Evolutionary conservation across 2,888 invertebrate species (phyloP), one percentile per base, ranked within the genome.

Genomic region (Ichneumon xanthorius): DNA sequence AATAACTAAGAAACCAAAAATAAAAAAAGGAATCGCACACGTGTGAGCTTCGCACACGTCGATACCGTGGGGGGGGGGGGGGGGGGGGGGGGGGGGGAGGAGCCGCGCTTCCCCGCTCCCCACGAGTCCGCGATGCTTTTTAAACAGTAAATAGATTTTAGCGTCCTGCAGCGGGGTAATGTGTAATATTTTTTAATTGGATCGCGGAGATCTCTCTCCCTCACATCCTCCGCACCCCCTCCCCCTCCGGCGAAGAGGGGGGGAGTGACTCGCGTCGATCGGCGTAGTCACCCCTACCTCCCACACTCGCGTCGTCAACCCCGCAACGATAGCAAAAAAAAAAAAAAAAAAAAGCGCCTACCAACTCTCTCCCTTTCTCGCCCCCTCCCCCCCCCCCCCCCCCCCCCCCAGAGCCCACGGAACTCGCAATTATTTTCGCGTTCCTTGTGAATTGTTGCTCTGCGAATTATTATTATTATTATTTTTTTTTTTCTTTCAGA

Each of bases 101-200:
- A 81, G 67, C 75, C 68, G 55, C 67, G 75, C 48, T 48, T 81
- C 75, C 79, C 68, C 22, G 37, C 71, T 70, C 48, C 67, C 78
- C 61, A 55, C 37, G 37, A 6, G 19, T 26, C 19, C 40, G 11
- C 11, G 48, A 37, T 30, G 30, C 58, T 19, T 92, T 92, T 91
- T 92, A 92, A 92, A 93, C 91, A 91, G 91, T 92, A 93, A 93
- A 93, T 92, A 92, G 92, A 91, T 93, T 93, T 93, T 92, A 92
- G 90, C 89, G 89, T 89, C 58, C 85, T 90, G 91, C 90, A 90
- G 90, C 90, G 91, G 91, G 91, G 91, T 93, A 93, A 93, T 93
- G 92, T 92, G 92, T 93, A 93, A 93, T 93, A 93, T 37, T 93
- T 93, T 93, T 93, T 93, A 93, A 93, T 93, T 93, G 93, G 93